These are phyloP conservation scores for Amblyjoppa fuscipennis DNA, from an alignment of 2,888 invertebrate species.

Conservation along the genomic window DNA sequence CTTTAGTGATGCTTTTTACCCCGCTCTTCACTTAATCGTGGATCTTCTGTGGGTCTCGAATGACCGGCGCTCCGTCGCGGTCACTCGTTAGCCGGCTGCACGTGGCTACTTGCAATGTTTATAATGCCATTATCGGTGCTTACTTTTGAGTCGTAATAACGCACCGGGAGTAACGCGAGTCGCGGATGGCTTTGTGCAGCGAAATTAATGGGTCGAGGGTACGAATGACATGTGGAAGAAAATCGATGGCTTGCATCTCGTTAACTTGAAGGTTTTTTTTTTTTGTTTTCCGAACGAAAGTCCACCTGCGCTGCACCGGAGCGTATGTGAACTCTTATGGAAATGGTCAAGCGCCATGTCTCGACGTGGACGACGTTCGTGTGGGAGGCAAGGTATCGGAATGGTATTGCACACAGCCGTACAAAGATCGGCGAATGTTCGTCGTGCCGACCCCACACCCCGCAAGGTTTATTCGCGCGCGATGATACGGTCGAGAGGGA, in stretches of 20 bases:
- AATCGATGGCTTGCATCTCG: conserved; percentile 6
- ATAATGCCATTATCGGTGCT: conserved; percentile 21
- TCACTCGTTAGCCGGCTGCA: conserved; percentile 31
- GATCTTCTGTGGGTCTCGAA: not conserved
- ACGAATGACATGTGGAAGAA: conserved; percentile 1
- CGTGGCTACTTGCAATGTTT: conserved; percentile 21
- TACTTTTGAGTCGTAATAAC: not conserved
- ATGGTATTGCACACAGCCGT: conserved; percentile 16
- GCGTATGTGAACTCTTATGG: not conserved
- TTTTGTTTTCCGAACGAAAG: not conserved
- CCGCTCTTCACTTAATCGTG: no score
- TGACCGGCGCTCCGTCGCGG: conserved; percentile 22
- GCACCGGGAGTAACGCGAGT: not conserved
- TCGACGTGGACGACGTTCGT: conserved; percentile 15
- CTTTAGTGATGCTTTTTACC: no score
- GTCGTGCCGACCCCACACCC: conserved; percentile 22
- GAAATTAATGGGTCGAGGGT: conserved; percentile 18
- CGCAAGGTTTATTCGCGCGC: conserved; percentile 39
- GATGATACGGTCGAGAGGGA: conserved; percentile 55
- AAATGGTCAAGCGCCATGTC: conserved; percentile 28
- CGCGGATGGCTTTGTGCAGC: not conserved
- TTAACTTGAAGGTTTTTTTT: not conserved
- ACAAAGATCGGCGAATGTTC: conserved; percentile 18
- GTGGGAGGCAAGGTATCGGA: not conserved
- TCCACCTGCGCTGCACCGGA: conserved; percentile 22